These are phyloP conservation scores for Acanthiza pusilla DNA, from an alignment of 2,797 vertebrate genomes.

Conservation along the genomic window DNA sequence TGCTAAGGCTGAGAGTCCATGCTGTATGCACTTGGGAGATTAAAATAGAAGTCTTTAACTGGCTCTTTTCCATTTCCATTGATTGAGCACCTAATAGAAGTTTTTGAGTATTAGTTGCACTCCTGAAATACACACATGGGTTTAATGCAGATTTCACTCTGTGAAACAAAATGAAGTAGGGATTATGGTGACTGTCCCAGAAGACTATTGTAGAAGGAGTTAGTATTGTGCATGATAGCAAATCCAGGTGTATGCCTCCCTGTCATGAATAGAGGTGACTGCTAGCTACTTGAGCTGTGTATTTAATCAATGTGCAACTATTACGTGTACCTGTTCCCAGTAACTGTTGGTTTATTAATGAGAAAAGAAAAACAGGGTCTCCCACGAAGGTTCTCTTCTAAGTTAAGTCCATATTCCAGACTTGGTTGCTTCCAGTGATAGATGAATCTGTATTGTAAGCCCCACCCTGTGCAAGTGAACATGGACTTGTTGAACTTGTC, in stretches of 20 bases:
- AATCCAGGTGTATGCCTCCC: background rate
- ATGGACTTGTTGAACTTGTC: background rate
- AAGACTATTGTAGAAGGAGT: background rate
- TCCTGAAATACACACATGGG: rapidly evolving
- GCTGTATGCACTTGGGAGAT: background rate
- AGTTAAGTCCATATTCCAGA: background rate
- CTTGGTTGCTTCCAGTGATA: background rate
- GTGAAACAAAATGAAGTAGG: background rate
- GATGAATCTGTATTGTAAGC: background rate
- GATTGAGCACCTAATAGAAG: background rate
- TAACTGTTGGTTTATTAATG: background rate
- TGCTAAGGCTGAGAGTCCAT: background rate
- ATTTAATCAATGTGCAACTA: background rate
- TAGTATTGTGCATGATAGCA: background rate
- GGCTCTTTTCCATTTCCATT: background rate
- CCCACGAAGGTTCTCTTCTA: background rate
- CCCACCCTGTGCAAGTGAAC: background rate
- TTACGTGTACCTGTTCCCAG: background rate
- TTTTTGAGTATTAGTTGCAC: background rate
- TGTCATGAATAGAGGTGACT: background rate
- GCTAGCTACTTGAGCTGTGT: background rate
- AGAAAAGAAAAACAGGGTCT: background rate
- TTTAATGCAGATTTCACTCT: background rate
- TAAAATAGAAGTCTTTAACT: background rate
- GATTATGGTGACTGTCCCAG: background rate